A percentile compares a stretch with the other conserved stretches of the same genome.
Evolutionary conservation across 2,113 vertebrate genomes (phyloP).

Genomic region (Crotalus tigris): DNA sequence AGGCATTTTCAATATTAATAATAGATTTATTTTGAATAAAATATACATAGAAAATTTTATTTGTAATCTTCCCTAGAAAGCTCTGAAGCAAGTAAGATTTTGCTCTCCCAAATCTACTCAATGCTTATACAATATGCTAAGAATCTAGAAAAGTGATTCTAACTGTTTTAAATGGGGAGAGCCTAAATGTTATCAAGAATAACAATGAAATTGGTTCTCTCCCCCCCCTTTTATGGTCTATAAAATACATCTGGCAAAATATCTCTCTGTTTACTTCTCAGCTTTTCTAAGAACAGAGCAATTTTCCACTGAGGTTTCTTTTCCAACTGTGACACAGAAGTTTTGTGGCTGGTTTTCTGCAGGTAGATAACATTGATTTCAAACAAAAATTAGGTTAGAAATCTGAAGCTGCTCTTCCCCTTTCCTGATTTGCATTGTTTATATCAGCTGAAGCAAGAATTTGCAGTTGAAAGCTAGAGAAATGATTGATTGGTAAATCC

Average conservation of each 20-base stretch:
- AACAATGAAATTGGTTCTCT: not conserved
- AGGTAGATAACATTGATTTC: slow-evolving; percentile 8
- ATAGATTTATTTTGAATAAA: not conserved
- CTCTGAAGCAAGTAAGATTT: not conserved
- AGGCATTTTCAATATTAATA: not conserved
- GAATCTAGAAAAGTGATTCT: not conserved
- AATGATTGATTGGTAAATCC: slow-evolving; percentile 1
- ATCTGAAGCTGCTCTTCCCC: not conserved
- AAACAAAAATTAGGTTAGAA: slow-evolving; percentile 21
- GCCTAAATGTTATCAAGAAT: not conserved
- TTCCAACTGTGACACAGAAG: not conserved
- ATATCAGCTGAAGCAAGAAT: slow-evolving; percentile 11
- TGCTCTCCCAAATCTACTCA: not conserved
- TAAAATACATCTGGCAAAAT: not conserved
- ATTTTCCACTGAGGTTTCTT: slow-evolving; percentile 12
- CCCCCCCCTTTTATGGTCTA: not conserved
- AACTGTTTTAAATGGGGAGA: not conserved
- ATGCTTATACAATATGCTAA: not conserved
- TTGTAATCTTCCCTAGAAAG: not conserved
- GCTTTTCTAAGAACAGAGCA: not conserved
- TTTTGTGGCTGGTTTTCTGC: slow-evolving; percentile 6
- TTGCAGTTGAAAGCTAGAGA: slow-evolving; percentile 19
- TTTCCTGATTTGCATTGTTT: not conserved
- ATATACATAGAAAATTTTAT: not conserved
- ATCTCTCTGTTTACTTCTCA: not conserved